Percentiles rank a stretch among this genome's conserved stretches.
phyloP scores from a whole-genome alignment of 2,888 invertebrate species.

The Allacma fusca region DNA sequence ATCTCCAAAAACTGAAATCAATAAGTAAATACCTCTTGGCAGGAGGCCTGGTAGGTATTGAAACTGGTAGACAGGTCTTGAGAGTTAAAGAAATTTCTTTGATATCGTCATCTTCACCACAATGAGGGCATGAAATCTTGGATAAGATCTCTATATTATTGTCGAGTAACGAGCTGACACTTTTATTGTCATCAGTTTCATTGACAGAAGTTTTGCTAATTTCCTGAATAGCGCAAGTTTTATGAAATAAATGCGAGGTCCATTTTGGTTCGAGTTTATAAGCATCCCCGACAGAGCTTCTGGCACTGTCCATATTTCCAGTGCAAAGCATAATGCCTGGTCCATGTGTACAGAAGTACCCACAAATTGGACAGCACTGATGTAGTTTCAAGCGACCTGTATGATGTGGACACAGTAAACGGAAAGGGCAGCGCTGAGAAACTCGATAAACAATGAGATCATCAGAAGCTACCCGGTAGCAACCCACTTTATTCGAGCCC shows the following conservation, averaged over 20 bases:
- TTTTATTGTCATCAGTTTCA: not conserved
- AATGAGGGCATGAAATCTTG: conserved; percentile 40
- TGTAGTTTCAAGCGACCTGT: conserved; percentile 31
- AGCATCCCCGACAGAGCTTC: not conserved
- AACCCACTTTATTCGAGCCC: conserved; percentile 27
- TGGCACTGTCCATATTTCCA: conserved; percentile 14
- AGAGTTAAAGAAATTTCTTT: conserved; percentile 41
- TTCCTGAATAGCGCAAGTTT: conserved; percentile 26
- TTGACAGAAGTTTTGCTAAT: not conserved
- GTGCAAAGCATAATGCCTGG: conserved; percentile 41
- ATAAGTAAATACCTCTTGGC: conserved; percentile 21
- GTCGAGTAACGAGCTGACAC: not conserved
- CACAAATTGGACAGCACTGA: conserved; percentile 44
- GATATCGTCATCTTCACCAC: conserved; percentile 36
- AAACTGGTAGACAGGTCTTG: conserved; percentile 30
- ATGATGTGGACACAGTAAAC: conserved; percentile 34
- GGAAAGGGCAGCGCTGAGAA: conserved; percentile 25
- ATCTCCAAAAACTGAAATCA: too few relatives aligned
- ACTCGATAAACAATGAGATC: conserved; percentile 36
- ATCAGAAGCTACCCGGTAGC: conserved; percentile 23
- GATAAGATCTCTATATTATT: conserved; percentile 9
- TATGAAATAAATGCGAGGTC: conserved; percentile 44
- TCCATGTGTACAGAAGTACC: conserved; percentile 40
- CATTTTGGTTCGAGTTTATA: conserved; percentile 8
- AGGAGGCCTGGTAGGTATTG: conserved; percentile 22